Evolutionary conservation across 2,797 vertebrate genomes (phyloP).

Genomic region (Nannoperca obscura): DNA sequence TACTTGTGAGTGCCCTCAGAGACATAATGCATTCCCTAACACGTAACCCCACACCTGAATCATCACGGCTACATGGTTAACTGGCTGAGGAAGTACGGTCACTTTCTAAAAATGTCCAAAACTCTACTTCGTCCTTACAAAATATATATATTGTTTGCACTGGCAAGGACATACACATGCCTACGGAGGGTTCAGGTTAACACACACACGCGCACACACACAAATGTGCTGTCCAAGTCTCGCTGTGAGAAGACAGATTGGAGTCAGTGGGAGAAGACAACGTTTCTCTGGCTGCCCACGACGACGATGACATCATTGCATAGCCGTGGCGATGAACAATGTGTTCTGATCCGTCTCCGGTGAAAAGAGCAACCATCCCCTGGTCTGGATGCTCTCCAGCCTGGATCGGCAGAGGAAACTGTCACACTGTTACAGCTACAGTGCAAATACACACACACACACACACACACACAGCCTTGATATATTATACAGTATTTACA

Average conservation of each 20-base stretch:
- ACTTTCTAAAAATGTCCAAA: background rate
- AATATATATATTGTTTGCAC: background rate
- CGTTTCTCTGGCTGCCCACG: conserved; percentile 29
- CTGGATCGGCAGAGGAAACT: conserved; percentile 21
- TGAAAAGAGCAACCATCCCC: conserved; percentile 50
- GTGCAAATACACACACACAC: no score
- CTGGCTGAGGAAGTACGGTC: background rate
- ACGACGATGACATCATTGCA: conserved; percentile 54
- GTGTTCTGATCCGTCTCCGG: conserved; percentile 32
- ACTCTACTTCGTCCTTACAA: background rate
- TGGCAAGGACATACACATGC: background rate
- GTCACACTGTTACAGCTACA: background rate
- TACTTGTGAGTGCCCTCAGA: background rate
- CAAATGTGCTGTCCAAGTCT: conserved; percentile 1
- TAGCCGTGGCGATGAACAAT: conserved; percentile 28
- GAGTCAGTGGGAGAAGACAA: conserved; percentile 37
- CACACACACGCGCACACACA: conserved; percentile 24
- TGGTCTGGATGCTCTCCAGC: conserved; percentile 15
- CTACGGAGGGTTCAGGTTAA: background rate
- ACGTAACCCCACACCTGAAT: background rate
- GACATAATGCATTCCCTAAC: background rate
- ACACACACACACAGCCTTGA: no score
- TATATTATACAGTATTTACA: no score
- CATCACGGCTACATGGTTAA: background rate
- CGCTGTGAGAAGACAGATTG: conserved; percentile 62